Evolutionary conservation across 2,888 invertebrate species (phyloP).

Genomic region (Melolontha melolontha): DNA sequence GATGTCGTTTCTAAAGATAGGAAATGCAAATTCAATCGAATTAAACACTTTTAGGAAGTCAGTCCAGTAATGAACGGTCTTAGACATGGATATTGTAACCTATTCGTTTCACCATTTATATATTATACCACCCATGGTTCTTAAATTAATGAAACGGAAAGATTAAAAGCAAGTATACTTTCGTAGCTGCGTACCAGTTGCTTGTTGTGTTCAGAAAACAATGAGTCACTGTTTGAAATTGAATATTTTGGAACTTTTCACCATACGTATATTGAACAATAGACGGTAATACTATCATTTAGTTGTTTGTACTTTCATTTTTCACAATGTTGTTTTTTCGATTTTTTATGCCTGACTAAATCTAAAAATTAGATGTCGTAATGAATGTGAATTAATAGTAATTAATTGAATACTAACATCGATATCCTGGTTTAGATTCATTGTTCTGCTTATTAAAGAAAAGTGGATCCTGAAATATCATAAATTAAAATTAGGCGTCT

Average conservation of each 20-base stretch:
- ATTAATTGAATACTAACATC: no score
- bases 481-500: no score
- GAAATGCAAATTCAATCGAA: conserved; percentile 34
- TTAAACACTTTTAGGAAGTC: conserved; percentile 26
- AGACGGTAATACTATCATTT: conserved; percentile 3
- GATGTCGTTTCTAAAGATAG: conserved; percentile 9
- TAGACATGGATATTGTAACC: conserved; percentile 9
- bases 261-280: conserved; percentile 20
- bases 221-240: conserved; percentile 42
- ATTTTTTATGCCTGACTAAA: no score
- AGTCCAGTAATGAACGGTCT: conserved; percentile 1
- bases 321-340: background rate
- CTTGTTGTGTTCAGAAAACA: conserved; percentile 29
- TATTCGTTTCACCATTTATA: conserved; percentile 21
- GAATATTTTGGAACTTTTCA: conserved; percentile 41
- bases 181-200: conserved; percentile 9
- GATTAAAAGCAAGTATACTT: conserved; percentile 34
- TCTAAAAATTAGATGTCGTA: no score
- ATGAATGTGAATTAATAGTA: no score
- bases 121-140: conserved; percentile 38
- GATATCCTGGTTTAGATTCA: no score
- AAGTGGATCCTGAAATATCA: no score
- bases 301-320: conserved; percentile 24
- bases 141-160: conserved; percentile 38
- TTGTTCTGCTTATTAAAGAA: no score